phyloP scores from a whole-genome alignment of 2,113 vertebrate genomes.

The Atractosteus spatula region DNA sequence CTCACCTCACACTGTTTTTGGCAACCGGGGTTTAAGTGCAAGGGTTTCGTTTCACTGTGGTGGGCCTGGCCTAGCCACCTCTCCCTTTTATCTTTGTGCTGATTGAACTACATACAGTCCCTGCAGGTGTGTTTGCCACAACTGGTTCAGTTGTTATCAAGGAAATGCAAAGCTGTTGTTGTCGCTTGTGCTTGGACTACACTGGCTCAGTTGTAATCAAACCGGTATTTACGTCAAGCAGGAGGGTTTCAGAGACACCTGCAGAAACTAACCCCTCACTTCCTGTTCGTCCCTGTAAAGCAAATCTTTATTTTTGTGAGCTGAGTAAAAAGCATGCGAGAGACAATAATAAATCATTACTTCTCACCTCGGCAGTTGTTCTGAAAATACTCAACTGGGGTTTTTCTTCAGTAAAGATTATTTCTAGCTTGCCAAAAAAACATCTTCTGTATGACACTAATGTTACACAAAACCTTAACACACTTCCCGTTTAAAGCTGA shows the following conservation, averaged over 20 bases:
- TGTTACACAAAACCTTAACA: too few species aligned
- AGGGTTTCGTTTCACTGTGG: not conserved
- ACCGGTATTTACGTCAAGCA: slow-evolving; percentile 47
- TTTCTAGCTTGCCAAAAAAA: too few species aligned
- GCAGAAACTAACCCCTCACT: slow-evolving; percentile 25
- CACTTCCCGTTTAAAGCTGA: too few species aligned
- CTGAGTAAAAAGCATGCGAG: too few species aligned
- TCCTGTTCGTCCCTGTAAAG: not conserved
- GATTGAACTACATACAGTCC: not conserved
- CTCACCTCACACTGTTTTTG: slow-evolving; percentile 23
- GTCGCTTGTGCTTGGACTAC: slow-evolving; percentile 2
- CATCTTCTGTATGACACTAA: too few species aligned
- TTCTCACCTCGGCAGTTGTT: too few species aligned
- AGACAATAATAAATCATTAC: too few species aligned
- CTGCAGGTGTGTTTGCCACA: slow-evolving; percentile 37
- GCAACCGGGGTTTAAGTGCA: not conserved
- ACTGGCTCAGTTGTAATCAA: slow-evolving; percentile 13
- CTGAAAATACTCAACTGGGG: too few species aligned
- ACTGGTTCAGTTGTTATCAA: slow-evolving; percentile 28
- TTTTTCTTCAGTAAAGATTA: too few species aligned
- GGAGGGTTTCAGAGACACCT: slow-evolving; percentile 65
- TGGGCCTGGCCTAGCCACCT: slow-evolving; percentile 13
- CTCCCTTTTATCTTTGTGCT: slow-evolving; percentile 1
- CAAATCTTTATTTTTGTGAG: too few species aligned
- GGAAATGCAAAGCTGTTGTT: slow-evolving; percentile 21